A percentile compares a stretch with the other conserved stretches of the same genome.
Conservation (phyloP, 2,797 vertebrate genomes). For the Sebastes matsubarae region DNA sequence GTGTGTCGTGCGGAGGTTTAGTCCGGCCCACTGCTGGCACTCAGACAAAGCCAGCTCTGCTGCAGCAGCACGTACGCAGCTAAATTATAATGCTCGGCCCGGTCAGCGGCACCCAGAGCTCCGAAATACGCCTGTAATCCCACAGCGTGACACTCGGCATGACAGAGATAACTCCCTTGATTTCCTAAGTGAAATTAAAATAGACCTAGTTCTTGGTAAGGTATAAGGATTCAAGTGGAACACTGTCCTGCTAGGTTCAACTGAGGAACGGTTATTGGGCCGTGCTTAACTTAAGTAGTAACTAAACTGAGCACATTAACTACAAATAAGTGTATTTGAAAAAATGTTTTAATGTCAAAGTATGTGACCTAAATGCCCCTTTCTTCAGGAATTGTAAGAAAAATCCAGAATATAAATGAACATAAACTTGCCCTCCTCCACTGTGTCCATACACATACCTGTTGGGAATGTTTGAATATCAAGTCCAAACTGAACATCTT, state of each 20-base stretch:
- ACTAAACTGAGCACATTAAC: not conserved
- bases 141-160: conserved; percentile 65
- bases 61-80: conserved; percentile 83
- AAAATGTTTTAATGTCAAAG: not conserved
- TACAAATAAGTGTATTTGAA: not conserved
- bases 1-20: conserved; percentile 66
- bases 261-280: not conserved
- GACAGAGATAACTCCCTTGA: conserved; percentile 60
- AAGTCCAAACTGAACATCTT: not conserved
- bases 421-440: not conserved
- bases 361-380: not conserved
- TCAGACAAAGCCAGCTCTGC: conserved; percentile 90
- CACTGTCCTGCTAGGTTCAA: conserved; percentile 9
- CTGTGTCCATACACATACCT: not conserved
- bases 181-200: conserved; percentile 76
- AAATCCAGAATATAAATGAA: not conserved
- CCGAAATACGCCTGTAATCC: conserved; percentile 83
- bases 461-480: not conserved
- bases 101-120: conserved; percentile 68
- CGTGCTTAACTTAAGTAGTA: not conserved
- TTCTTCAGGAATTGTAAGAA: not conserved
- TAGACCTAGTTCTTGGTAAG: conserved; percentile 71
- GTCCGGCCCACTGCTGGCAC: conserved; percentile 88
- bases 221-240: conserved; percentile 67
- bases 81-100: conserved; percentile 75